A percentile compares a stretch with the other conserved stretches of the same genome.
These are phyloP conservation scores for Dolichallabes microphthalmus DNA, from an alignment of 2,113 vertebrate genomes.

Conservation along the genomic window DNA sequence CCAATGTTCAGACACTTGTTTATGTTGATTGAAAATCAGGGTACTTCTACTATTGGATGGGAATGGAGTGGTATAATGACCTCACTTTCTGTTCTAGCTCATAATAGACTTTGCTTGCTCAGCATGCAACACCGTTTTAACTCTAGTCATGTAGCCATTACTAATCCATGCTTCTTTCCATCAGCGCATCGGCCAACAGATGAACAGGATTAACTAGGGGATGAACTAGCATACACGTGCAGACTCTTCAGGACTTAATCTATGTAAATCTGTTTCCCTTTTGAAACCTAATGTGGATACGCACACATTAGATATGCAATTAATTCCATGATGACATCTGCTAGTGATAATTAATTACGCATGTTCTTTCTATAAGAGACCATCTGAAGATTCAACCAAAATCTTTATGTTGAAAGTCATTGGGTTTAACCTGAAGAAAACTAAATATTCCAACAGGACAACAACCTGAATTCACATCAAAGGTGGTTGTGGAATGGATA, in stretches of 20 bases:
- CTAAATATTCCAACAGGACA: no score
- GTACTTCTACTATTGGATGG: background rate
- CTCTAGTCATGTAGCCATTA: conserved; percentile 25
- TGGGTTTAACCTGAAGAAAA: no score
- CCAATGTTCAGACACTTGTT: background rate
- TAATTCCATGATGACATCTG: no score
- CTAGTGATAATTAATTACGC: no score
- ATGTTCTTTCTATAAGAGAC: no score
- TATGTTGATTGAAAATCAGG: background rate
- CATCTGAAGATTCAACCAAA: no score
- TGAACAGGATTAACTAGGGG: conserved; percentile 45
- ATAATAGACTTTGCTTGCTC: conserved; percentile 40
- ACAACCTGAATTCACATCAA: no score
- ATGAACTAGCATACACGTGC: conserved; percentile 16
- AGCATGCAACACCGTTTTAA: conserved; percentile 23
- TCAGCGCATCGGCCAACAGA: conserved; percentile 48
- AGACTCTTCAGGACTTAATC: background rate
- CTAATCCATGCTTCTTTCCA: conserved; percentile 55
- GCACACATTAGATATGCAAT: no score
- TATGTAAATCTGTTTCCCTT: background rate
- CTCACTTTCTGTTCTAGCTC: conserved; percentile 38
- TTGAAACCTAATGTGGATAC: no score
- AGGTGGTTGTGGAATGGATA: no score
- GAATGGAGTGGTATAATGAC: background rate
- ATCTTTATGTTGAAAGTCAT: no score